Evolutionary conservation across 2,797 vertebrate species (phyloP).

Genomic region (Crenichthys baileyi): DNA sequence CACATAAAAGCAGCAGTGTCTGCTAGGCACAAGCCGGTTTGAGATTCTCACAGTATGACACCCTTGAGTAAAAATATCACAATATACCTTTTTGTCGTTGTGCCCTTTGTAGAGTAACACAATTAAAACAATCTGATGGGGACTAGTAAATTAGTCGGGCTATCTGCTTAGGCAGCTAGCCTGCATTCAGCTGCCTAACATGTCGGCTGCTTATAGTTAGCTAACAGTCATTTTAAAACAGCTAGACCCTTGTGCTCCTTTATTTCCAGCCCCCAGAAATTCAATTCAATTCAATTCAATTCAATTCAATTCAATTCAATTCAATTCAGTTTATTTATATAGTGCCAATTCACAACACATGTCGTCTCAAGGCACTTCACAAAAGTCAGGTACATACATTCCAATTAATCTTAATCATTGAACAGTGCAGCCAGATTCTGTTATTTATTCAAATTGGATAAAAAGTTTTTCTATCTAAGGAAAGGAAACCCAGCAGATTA

Average conservation of each 20-base stretch:
- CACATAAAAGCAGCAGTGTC: conserved; percentile 9
- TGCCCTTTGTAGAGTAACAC: neutral
- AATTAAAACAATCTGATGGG: neutral
- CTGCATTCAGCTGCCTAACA: neutral
- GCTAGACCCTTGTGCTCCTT: neutral
- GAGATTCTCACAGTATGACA: neutral
- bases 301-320: no score
- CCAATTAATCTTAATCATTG: no score
- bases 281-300: no score
- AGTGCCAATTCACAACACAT: no score
- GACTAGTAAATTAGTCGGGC: neutral
- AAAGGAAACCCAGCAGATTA: no score
- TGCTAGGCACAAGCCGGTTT: neutral
- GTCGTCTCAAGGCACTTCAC: no score
- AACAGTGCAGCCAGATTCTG: no score
- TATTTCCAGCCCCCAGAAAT: neutral
- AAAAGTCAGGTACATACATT: no score
- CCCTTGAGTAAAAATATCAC: neutral
- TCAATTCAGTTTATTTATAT: no score
- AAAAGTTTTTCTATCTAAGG: no score
- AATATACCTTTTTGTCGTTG: neutral
- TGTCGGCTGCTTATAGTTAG: neutral
- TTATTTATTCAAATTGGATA: no score
- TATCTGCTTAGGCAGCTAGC: neutral
- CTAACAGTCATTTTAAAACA: neutral